Base-by-base conservation (phyloP, 2,113 vertebrate genomes). In the Dissostichus mawsoni region DNA sequence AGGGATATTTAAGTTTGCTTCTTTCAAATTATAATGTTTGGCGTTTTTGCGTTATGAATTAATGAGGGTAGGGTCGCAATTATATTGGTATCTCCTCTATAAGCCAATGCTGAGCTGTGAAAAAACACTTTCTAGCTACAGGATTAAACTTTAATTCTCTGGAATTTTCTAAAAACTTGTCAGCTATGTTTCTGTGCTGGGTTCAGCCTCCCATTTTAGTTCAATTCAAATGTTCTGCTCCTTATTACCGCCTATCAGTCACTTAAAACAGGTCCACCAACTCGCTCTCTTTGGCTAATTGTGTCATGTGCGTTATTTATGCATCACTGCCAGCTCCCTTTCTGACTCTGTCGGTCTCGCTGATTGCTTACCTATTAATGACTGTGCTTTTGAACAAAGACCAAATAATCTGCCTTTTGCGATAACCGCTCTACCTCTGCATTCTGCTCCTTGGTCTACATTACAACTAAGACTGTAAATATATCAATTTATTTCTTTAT, bases 341-440 rank as follows among this genome's bases (percentile, higher is more conserved):
- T 33, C 36, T 58, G 4, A 59, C 29, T 56, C 20, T 18, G 13
- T 80, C 65, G 52, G 47, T 55, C 17, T 62, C 48, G 0, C 41
- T 74, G 56, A 48, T 44, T 63, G 33, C 18, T 53, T 36, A 12
- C 17, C 66, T 14, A 36, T 74, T 45, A 45, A 11, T 44, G 20
- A 64, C 16, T 5, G 7, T 50, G 41, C 44, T 74, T 74, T 63
- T 61, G 23, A 41, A 62, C 36, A 62, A 53, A 81, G 44, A 63
- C 11, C 10, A 41, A 25, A n/a, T 50, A 41, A 74, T 47, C 17
- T 67, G 55, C 56, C 41, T 50, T 66, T 47, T 45, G 25, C 52
- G 2, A n/a, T 61, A 53, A 45, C 55, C 9, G 16, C 47, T 68
- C 13, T 68, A 50, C 44, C 2, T 51, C 74, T 58, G 41, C 44